Evolutionary conservation across 2,888 invertebrate genomes (phyloP), one percentile per base, ranked within the genome.

Genomic region (Sinelater perroti): DNA sequence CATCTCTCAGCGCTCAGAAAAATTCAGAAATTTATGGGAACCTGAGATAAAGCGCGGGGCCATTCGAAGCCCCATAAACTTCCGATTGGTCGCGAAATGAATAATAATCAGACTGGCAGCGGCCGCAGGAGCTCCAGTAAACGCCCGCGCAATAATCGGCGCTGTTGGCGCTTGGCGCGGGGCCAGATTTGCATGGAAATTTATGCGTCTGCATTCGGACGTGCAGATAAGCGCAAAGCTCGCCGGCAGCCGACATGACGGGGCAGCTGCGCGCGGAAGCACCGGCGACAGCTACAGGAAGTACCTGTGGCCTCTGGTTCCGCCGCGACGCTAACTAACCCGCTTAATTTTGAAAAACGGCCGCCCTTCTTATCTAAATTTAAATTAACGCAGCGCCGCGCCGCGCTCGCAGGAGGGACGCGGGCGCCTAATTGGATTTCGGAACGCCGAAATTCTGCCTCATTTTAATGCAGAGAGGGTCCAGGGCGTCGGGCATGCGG

Each of bases 91-190:
- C 6, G 14, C 7, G 8, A 40, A 40, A 40, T 40, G 40, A 40
- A 40, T 40, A 40, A 26, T 40, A 40, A 40, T 21, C 24, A 40
- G 24, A 6, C 24, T 24, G 8, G 8, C 14, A 20, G n/a, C 24
- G 24, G 1, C 40, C 40, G 2, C 13, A 14, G 13, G 8, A 10
- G 13, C 13, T 40, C 24, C 14, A 24, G 5, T 26, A 40, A 24
- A 40, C 14, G 24, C 24, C 24, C 40, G 14, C 13, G 13, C 6
- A 16, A 40, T 40, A 24, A 40, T 40, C 24, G 40, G 13, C 18
- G 40, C 24, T 40, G 40, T 40, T 40, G 14, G 21, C 40, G 40
- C 24, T 40, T 26, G 40, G 24, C 40, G 24, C 8, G 40, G 24
- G 24, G 21, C 40, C 40, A 24, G 7, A 40, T 40, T 24, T 24